These are phyloP conservation scores for Apamea monoglypha DNA, from an alignment of 2,888 invertebrate species.

Conservation along the genomic window DNA sequence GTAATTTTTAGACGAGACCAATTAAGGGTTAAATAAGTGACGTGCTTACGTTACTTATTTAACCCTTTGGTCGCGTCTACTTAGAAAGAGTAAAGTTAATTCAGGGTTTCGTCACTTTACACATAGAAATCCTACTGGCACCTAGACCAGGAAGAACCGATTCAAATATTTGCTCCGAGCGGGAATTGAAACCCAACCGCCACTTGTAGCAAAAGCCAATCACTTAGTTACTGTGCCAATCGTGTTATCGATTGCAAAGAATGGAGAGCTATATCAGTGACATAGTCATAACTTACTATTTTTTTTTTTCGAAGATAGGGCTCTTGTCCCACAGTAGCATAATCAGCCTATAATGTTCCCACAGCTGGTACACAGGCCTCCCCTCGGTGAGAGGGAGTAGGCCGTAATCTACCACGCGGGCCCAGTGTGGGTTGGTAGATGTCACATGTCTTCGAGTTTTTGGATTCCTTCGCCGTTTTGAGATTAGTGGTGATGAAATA, in stretches of 20 bases:
- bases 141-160: background rate
- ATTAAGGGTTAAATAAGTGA: background rate
- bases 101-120: background rate
- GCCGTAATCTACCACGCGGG: background rate
- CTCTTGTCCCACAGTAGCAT: fast-evolving
- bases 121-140: background rate
- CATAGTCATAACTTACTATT: background rate
- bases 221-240: constrained; percentile 17
- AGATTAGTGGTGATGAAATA: background rate
- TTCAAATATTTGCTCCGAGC: constrained; percentile 14
- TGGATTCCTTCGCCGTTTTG: background rate
- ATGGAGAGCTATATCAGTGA: too few relatives aligned
- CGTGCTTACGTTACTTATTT: too few relatives aligned
- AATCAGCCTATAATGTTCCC: too few relatives aligned
- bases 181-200: constrained; percentile 11
- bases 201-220: constrained; percentile 15
- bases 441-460: background rate
- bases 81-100: background rate
- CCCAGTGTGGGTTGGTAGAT: background rate
- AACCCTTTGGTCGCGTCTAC: too few relatives aligned
- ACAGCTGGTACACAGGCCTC: background rate
- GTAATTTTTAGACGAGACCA: too few relatives aligned
- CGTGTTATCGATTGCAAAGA: background rate
- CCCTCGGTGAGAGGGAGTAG: background rate
- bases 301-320: background rate